phyloP scores from a whole-genome alignment of 2,113 vertebrate species.

The Cololabis saira region DNA sequence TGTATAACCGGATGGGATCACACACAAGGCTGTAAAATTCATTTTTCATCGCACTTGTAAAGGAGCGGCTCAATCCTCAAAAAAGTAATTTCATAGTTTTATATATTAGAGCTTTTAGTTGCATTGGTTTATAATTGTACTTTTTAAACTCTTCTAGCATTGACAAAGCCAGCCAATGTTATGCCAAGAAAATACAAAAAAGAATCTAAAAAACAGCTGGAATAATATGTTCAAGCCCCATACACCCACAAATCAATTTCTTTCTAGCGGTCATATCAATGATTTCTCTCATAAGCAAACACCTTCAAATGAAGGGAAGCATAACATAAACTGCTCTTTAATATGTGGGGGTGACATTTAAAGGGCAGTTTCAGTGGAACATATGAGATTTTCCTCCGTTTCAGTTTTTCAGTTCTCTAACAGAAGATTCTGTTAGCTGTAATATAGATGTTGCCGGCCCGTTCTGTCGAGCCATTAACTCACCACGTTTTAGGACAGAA shows the following conservation, averaged over 20 bases:
- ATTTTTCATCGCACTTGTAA: too few species aligned
- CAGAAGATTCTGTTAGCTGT: constrained; percentile 1
- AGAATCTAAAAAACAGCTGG: too few species aligned
- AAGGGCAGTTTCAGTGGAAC: not conserved
- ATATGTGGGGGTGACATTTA: not conserved
- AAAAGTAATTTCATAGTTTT: too few species aligned
- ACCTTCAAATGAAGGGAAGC: not conserved
- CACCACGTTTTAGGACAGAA: not conserved
- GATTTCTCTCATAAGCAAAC: not conserved
- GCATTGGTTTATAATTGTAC: too few species aligned
- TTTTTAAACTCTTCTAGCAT: too few species aligned
- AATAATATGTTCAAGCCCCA: too few species aligned
- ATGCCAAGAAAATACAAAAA: too few species aligned
- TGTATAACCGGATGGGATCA: too few species aligned
- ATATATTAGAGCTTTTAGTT: too few species aligned
- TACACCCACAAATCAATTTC: not conserved
- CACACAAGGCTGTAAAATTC: too few species aligned
- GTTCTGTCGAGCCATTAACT: constrained; percentile 16
- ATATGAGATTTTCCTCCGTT: not conserved
- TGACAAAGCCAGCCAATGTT: too few species aligned
- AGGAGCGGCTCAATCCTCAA: too few species aligned
- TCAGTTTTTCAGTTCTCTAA: not conserved
- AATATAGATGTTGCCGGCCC: constrained; percentile 5
- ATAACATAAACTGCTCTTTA: not conserved
- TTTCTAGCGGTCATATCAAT: not conserved